Base-by-base conservation (phyloP, 2,888 invertebrate genomes). In the Caenorhabditis zanzibari region DNA sequence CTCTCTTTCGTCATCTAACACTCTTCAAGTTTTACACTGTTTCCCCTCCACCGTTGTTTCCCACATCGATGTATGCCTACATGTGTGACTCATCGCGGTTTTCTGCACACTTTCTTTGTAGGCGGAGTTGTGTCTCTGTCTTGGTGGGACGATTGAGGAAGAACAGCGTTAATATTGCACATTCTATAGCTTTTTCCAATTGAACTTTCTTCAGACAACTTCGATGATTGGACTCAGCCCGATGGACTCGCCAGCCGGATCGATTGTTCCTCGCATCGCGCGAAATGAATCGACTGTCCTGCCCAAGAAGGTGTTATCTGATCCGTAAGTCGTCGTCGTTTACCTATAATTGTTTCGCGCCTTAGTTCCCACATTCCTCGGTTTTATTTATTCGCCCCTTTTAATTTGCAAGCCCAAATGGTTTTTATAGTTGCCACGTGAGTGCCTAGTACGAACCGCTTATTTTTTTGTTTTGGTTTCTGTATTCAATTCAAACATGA, bases 241-340 rank as follows among this genome's bases (percentile, higher is more conserved):
- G 10, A 44, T 75, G 19, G 80, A 75, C 26, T 63, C 75, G 16
- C 83, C 83, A 19, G 80, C 75, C 28, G 80, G 83, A 35, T 56
- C 80, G 47, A 75, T 81, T 19, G 58, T 64, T 19, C 56, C 77
- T 14, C 61, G 74, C 58, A 81, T 88, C 41, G 71, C 68, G 32
- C 81, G 88, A 24, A 85, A 85, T 49, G 88, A 88, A 52, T 86
- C 86, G 47, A 88, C 88, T 10, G 81, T 85, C 47, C 72, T 88
- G 68, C 88, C 88, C 26, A 81, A 64, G 24, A 79, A 74, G 16
- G 19, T 75, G 73, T 75, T 75, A 80, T 83, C 83, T 75, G 83
- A 83, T 79, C 63, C 74, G 83, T 83, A 75, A 83, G 83, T 79
- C 49, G 54, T 35, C 64, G 80, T 38, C 66, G 80, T 68, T 68